These are phyloP conservation scores for Lepidurus apus DNA, from an alignment of 1,140 invertebrate species.

Conservation along the genomic window DNA sequence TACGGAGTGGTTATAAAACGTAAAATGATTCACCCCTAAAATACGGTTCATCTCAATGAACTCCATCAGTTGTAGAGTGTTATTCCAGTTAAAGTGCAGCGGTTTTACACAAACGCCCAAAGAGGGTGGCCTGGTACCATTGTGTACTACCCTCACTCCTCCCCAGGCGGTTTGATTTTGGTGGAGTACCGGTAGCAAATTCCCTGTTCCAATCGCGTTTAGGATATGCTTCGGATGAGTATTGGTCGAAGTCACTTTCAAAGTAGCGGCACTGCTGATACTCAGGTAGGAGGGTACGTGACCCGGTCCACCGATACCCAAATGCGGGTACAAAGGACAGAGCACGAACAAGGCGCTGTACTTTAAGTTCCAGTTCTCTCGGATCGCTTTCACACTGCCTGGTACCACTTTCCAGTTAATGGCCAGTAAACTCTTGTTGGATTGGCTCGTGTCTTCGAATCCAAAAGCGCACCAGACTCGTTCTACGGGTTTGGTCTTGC, in stretches of 20 bases:
- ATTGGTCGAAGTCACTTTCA: background rate
- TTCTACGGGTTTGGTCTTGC: slow-evolving; percentile 72
- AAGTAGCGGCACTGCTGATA: slow-evolving; percentile 51
- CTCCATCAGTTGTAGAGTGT: slow-evolving; percentile 72
- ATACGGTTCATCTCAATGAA: slow-evolving; percentile 85
- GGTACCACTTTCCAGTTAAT: slow-evolving; percentile 39
- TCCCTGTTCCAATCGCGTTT: slow-evolving; percentile 46
- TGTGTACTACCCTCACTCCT: slow-evolving; percentile 20
- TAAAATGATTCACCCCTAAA: slow-evolving; percentile 80
- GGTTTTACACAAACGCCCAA: slow-evolving; percentile 92
- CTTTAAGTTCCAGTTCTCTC: slow-evolving; percentile 90
- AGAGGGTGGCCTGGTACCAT: slow-evolving; percentile 37
- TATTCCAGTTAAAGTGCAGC: slow-evolving; percentile 81
- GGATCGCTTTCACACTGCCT: slow-evolving; percentile 59
- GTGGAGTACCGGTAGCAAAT: slow-evolving; percentile 50
- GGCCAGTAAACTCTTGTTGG: slow-evolving; percentile 25
- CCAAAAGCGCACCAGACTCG: slow-evolving; percentile 81
- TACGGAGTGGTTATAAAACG: slow-evolving; percentile 87
- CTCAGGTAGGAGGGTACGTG: slow-evolving; percentile 55
- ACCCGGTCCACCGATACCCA: slow-evolving; percentile 35
- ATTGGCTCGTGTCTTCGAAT: slow-evolving; percentile 51
- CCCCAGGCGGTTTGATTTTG: slow-evolving; percentile 6
- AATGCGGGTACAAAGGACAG: slow-evolving; percentile 57
- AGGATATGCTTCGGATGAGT: background rate
- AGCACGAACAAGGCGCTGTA: slow-evolving; percentile 86